Evolutionary conservation across 2,113 vertebrate species (phyloP).

Genomic region (Epinephelus fuscoguttatus): DNA sequence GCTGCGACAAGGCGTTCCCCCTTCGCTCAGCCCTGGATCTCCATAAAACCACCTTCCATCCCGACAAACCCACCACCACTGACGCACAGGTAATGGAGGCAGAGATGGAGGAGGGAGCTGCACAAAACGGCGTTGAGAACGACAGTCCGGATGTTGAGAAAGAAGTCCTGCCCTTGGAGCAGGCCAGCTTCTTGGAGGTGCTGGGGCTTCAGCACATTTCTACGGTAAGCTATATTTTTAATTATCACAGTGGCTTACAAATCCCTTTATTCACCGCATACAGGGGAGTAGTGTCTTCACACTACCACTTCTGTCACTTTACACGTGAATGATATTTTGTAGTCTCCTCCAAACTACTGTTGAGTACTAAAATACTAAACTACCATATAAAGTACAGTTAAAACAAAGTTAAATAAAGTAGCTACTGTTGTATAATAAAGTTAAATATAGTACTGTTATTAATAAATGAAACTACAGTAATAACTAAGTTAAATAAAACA

Average conservation of each 20-base stretch:
- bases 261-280: neutral
- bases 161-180: conserved; percentile 48
- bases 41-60: conserved; percentile 87
- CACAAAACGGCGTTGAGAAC: conserved; percentile 52
- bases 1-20: conserved; percentile 96
- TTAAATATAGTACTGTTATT: too few species aligned
- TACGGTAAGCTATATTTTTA: conserved; percentile 47
- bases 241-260: neutral
- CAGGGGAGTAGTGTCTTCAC: neutral
- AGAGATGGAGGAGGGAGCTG: conserved; percentile 35
- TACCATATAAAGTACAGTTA: too few species aligned
- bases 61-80: neutral
- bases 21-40: conserved; percentile 90
- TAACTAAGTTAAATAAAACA: too few species aligned
- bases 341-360: too few species aligned
- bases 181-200: conserved; percentile 89
- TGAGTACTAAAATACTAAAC: too few species aligned
- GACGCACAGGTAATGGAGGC: neutral
- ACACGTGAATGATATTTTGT: too few species aligned
- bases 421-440: too few species aligned
- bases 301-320: too few species aligned
- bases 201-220: conserved; percentile 92
- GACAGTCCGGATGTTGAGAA: neutral
- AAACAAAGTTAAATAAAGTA: too few species aligned
- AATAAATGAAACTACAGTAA: too few species aligned